Conservation (phyloP, 1,140 invertebrate genomes). For the Drosophila biarmipes region DNA sequence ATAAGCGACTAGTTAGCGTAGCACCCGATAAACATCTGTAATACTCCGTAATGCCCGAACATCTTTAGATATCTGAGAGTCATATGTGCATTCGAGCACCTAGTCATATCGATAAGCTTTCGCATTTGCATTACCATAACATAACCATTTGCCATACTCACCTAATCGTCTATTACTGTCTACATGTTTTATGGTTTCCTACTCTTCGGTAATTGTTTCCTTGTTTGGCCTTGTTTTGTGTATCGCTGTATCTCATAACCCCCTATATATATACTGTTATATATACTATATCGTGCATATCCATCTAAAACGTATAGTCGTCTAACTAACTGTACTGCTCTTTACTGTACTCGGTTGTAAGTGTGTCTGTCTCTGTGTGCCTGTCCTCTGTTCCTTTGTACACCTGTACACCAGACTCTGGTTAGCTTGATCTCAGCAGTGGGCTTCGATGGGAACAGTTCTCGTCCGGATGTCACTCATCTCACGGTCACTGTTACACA, state of each 20-base stretch:
- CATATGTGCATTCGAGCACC: conserved; percentile 13
- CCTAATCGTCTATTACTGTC: conserved; percentile 43
- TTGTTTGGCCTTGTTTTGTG: conserved; percentile 45
- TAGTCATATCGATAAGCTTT: conserved; percentile 24
- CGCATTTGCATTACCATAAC: conserved; percentile 25
- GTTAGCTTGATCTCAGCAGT: conserved; percentile 30
- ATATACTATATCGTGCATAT: conserved; percentile 39
- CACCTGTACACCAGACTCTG: conserved; percentile 2
- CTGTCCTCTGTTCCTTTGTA: conserved; percentile 29
- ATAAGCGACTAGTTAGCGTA: conserved; percentile 14
- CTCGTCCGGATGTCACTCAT: conserved; percentile 14
- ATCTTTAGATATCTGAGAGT: conserved; percentile 43
- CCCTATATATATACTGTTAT: conserved; percentile 35
- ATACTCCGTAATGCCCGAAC: conserved; percentile 15
- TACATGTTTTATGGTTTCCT: conserved; percentile 38
- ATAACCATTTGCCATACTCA: conserved; percentile 16
- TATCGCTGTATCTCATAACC: conserved; percentile 35
- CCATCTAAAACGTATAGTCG: conserved; percentile 42
- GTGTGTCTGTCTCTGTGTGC: conserved; percentile 51
- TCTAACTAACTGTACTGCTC: conserved; percentile 55
- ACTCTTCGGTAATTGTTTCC: conserved; percentile 32
- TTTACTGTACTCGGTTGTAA: conserved; percentile 48
- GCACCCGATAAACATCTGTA: conserved; percentile 25
- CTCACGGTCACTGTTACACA: conserved; percentile 18
- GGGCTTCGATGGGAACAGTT: conserved; percentile 32